These are phyloP conservation scores for Lophura nycthemera DNA, from an alignment of 2,113 vertebrate species.

Conservation along the genomic window DNA sequence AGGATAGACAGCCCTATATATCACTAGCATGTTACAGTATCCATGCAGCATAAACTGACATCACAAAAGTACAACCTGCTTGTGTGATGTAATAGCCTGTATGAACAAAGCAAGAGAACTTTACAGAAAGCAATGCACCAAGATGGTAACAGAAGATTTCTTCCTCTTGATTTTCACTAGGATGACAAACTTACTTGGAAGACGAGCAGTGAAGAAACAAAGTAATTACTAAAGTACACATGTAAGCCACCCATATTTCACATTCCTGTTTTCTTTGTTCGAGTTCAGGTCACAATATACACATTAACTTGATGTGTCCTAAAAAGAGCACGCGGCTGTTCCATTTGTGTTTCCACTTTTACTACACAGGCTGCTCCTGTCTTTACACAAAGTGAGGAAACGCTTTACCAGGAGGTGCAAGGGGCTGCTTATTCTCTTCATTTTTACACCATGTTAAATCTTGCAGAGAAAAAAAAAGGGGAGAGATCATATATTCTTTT, in stretches of 20 bases:
- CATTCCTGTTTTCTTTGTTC: background rate
- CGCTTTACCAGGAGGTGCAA: background rate
- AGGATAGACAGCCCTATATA: too few relatives aligned
- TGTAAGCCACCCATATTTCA: background rate
- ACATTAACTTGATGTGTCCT: background rate
- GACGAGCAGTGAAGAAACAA: background rate
- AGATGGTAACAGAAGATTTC: background rate
- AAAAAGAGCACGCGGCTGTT: background rate
- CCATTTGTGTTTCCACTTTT: background rate
- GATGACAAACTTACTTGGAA: background rate
- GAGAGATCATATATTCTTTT: background rate
- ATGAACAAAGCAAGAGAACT: background rate
- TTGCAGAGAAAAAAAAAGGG: background rate
- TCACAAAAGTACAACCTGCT: background rate
- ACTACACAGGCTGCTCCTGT: background rate
- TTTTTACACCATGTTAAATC: background rate
- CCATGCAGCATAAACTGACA: background rate
- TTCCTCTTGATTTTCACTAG: background rate
- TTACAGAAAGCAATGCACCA: too few relatives aligned
- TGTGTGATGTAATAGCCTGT: rapidly evolving
- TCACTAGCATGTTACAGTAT: background rate
- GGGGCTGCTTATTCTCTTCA: background rate
- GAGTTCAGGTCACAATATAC: background rate
- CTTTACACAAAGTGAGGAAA: rapidly evolving
- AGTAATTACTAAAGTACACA: background rate